These are phyloP conservation scores for Plutomurus gul DNA, from an alignment of 1,140 invertebrate genomes.

Conservation along the genomic window DNA sequence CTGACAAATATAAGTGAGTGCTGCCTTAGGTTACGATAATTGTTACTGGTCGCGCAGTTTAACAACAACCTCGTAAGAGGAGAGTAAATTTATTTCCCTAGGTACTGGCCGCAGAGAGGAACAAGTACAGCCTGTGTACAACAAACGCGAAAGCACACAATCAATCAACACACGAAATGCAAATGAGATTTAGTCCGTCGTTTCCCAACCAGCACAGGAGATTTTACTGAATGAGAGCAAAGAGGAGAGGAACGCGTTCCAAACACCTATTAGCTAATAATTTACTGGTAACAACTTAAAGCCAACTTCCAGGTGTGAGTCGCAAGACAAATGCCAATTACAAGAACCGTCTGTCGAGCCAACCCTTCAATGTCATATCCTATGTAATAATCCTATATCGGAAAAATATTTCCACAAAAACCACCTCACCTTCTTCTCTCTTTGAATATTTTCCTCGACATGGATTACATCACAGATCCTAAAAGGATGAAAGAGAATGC, in stretches of 20 bases:
- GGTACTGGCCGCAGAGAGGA: too few relatives aligned
- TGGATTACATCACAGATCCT: too few relatives aligned
- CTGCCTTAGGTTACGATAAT: not conserved
- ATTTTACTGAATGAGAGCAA: not conserved
- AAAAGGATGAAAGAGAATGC: too few relatives aligned
- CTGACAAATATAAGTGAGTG: not conserved
- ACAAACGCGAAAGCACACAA: not conserved
- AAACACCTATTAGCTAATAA: slow-evolving; percentile 5
- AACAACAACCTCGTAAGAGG: too few relatives aligned
- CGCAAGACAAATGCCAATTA: not conserved
- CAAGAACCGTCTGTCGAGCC: not conserved
- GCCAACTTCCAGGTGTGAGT: slow-evolving; percentile 10
- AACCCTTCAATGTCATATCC: not conserved
- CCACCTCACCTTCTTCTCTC: too few relatives aligned
- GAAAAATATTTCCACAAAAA: not conserved
- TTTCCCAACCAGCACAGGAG: too few relatives aligned
- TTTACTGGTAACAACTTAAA: slow-evolving; percentile 11
- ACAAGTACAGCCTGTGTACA: not conserved
- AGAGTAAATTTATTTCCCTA: too few relatives aligned
- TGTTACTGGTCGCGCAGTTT: too few relatives aligned
- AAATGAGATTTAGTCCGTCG: too few relatives aligned
- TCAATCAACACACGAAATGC: not conserved
- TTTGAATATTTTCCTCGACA: too few relatives aligned
- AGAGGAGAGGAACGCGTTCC: not conserved
- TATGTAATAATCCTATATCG: not conserved